Evolutionary conservation across 2,888 invertebrate genomes (phyloP), one percentile per base, ranked within the genome.

Genomic region (Tipula confusa): DNA sequence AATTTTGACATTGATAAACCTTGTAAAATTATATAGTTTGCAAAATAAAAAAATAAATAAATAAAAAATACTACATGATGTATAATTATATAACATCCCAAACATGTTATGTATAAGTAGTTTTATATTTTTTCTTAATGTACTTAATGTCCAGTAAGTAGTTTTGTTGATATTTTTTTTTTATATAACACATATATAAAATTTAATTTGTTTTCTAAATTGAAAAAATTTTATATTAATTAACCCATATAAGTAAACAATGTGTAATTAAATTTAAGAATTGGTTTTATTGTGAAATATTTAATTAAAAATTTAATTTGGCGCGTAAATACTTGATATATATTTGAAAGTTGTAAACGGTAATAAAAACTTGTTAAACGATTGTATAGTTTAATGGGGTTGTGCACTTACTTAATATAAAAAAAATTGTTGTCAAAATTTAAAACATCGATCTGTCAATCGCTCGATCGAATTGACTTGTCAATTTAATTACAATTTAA

Each of bases 1-100:
- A 64, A 64, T 24, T 64, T 64, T 24, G 64, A 64, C 64, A 64
- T 64, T 64, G 64, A 64, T 64, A 64, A 64, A 64, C 64, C 64
- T 64, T 64, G 64, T 24, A 43, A 43, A 43, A 43, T 9, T 36
- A n/a, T n/a, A 7, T 43, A 64, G 24, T 24, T 18, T 64, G 64
- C 64, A 24, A 18, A 24, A 64, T n/a, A n/a, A 36, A 43, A 43
- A n/a, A 15, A 18, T 24, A 9, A 64, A n/a, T n/a, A n/a, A n/a
- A n/a, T n/a, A n/a, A n/a, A n/a, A n/a, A n/a, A n/a, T n/a, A n/a
- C n/a, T n/a, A n/a, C n/a, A n/a, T n/a, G 24, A 24, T 64, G 6
- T 18, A 64, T 24, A 24, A 24, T 64, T 64, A 24, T 64, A 64
- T 64, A 64, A 64, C 64, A 24, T 9, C 24, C 64, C 15, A 43